phyloP scores from a whole-genome alignment of 2,888 invertebrate genomes.

The Rhogogaster chlorosoma region DNA sequence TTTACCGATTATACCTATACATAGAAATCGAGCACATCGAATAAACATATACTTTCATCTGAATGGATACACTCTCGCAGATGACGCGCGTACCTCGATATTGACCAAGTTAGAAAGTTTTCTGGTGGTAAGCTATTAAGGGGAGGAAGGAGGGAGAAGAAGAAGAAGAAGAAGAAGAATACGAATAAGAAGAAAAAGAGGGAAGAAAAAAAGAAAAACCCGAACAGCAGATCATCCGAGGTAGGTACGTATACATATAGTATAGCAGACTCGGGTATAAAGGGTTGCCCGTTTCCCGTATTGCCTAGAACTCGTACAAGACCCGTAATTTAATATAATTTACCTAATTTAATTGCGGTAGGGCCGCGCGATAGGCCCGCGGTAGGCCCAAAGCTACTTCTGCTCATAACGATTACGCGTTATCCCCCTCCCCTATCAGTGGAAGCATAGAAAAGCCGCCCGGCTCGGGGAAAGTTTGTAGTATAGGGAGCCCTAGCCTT shows the following conservation, averaged over 20 bases:
- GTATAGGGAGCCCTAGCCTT: constrained; percentile 5
- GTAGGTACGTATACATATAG: not conserved
- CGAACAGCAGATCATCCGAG: not conserved
- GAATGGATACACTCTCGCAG: constrained; percentile 35
- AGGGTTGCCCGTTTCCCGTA: constrained; percentile 11
- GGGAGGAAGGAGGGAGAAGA: not conserved
- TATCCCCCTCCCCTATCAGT: constrained; percentile 46
- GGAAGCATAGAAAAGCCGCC: constrained; percentile 13
- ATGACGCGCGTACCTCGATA: constrained; percentile 34
- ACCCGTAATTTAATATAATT: constrained; percentile 52
- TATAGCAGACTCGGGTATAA: not conserved
- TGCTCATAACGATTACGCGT: constrained; percentile 49
- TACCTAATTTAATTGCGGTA: constrained; percentile 39
- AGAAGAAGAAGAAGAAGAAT: constrained; percentile 59
- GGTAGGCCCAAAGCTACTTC: constrained; percentile 50
- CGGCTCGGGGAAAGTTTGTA: constrained; percentile 13
- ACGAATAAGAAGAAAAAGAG: constrained; percentile 50
- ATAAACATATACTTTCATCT: not conserved
- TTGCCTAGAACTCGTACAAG: constrained; percentile 34
- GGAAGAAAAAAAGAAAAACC: not conserved
- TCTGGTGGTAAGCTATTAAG: constrained; percentile 1
- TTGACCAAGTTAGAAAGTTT: constrained; percentile 53
- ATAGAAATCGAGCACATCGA: constrained; percentile 25
- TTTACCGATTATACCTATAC: constrained; percentile 41
- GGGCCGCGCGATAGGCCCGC: constrained; percentile 32